phyloP scores from a whole-genome alignment of 1,140 invertebrate genomes.

The Kradibia gibbosae region DNA sequence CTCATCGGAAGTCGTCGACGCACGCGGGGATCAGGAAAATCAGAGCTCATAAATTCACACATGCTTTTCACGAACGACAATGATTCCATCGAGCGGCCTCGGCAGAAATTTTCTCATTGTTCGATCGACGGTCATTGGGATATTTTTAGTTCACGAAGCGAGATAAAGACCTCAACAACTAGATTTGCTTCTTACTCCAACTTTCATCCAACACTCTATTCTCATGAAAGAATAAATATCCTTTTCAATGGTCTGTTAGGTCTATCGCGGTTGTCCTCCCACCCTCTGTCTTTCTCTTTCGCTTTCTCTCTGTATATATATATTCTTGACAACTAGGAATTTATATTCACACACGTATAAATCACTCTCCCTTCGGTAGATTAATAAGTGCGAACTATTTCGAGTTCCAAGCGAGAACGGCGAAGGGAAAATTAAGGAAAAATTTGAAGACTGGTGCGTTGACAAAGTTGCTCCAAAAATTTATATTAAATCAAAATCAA shows the following conservation, averaged over 20 bases:
- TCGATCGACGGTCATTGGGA: background rate
- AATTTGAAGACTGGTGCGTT: no score
- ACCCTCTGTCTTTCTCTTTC: background rate
- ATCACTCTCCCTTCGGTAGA: background rate
- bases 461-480: no score
- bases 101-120: background rate
- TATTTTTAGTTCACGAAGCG: background rate
- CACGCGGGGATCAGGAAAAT: slow-evolving; percentile 6
- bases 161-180: background rate
- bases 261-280: no score
- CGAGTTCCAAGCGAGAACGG: background rate
- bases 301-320: no score
- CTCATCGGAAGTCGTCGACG: background rate
- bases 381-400: background rate
- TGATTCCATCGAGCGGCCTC: background rate
- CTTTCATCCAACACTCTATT: background rate
- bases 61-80: slow-evolving; percentile 18
- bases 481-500: no score
- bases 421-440: background rate
- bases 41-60: slow-evolving; percentile 48
- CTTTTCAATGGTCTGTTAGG: background rate
- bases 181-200: background rate
- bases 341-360: background rate
- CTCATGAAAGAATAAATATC: background rate
- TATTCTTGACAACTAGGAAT: no score